phyloP scores from a whole-genome alignment of 2,888 invertebrate species.

The Apamea anceps region DNA sequence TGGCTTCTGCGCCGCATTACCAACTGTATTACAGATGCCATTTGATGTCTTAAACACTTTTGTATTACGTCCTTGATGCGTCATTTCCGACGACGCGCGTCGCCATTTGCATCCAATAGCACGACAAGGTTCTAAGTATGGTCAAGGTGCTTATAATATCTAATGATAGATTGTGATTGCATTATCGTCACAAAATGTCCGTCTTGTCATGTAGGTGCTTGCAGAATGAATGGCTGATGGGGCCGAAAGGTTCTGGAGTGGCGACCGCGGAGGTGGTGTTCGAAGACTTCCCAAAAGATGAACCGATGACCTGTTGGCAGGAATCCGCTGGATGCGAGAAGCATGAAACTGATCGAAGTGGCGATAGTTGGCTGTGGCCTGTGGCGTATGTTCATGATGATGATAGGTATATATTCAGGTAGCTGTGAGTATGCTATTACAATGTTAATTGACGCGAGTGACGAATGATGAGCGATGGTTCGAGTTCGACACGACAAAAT shows the following conservation, averaged over 20 bases:
- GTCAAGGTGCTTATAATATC: background rate
- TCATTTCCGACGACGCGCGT: background rate
- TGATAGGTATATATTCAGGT: background rate
- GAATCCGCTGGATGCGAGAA: background rate
- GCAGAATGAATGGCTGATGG: no score
- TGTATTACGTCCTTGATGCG: background rate
- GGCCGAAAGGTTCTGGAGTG: no score
- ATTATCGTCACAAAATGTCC: background rate
- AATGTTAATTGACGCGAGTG: conserved; percentile 4
- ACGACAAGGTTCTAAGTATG: background rate
- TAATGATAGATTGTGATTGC: background rate
- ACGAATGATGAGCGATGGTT: background rate
- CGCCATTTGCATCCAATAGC: background rate
- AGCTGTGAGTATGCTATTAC: background rate
- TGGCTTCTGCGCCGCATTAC: background rate
- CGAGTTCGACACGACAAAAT: background rate
- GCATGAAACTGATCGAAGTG: background rate
- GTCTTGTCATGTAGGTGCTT: background rate
- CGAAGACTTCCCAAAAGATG: background rate
- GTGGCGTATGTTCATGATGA: background rate
- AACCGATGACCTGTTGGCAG: background rate
- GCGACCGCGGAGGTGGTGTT: background rate
- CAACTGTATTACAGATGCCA: background rate
- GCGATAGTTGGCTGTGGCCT: no score
- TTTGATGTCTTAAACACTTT: background rate